Percentiles rank a stretch among this genome's conserved stretches.
Evolutionary conservation across 2,113 vertebrate species (phyloP).

Genomic region (Mola mola): DNA sequence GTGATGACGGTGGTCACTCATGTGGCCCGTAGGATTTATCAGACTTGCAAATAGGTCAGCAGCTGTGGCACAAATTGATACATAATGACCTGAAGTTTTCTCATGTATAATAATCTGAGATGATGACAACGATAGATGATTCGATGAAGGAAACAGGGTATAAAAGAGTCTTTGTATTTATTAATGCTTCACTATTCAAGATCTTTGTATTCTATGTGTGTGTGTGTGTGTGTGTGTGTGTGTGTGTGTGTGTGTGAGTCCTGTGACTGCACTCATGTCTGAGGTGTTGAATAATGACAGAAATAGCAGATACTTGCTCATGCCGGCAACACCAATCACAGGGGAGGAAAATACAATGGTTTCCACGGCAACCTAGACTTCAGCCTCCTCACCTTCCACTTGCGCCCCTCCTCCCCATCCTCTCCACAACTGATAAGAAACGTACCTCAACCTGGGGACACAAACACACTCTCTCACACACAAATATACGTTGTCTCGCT

Average conservation of each 20-base stretch:
- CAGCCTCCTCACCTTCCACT: conserved; percentile 46
- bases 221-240: conserved; percentile 17
- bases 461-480: conserved; percentile 4
- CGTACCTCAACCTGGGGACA: conserved; percentile 28
- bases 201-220: conserved; percentile 16
- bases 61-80: neutral
- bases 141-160: conserved; percentile 2
- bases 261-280: conserved; percentile 69
- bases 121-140: neutral
- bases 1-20: conserved; percentile 2
- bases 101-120: neutral
- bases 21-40: neutral
- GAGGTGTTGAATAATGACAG: conserved; percentile 82
- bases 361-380: conserved; percentile 78
- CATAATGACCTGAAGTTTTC: neutral
- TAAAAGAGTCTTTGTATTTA: conserved; percentile 40
- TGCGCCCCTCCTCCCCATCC: conserved; percentile 18
- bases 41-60: neutral
- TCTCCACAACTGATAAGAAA: conserved; percentile 23
- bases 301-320: conserved; percentile 82
- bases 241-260: conserved; percentile 43
- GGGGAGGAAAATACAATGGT: conserved; percentile 79
- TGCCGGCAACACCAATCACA: conserved; percentile 79
- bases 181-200: neutral
- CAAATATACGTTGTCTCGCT: neutral